Evolutionary conservation across 2,797 vertebrate species (phyloP).

Genomic region (Euphonia xanthogaster): DNA sequence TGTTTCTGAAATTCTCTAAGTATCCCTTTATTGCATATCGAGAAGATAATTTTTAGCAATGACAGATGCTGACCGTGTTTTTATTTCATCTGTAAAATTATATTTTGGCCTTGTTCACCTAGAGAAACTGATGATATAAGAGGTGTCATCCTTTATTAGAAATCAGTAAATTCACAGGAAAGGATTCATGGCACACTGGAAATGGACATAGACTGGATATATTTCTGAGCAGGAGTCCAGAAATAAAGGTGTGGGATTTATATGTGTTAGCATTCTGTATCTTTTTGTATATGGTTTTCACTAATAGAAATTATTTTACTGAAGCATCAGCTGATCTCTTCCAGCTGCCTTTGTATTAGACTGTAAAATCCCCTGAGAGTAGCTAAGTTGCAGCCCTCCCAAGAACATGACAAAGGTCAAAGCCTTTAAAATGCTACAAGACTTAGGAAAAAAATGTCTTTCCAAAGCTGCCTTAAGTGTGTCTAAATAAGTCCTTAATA

Average conservation of each 20-base stretch:
- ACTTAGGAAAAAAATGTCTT: neutral
- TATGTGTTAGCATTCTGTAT: neutral
- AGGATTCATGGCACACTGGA: neutral
- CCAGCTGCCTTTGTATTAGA: neutral
- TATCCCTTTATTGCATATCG: neutral
- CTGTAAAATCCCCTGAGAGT: neutral
- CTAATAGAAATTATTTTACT: neutral
- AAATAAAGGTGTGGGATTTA: neutral
- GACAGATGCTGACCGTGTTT: neutral
- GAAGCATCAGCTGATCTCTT: neutral
- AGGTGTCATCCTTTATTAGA: neutral
- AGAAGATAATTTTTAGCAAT: neutral
- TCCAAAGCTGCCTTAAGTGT: neutral
- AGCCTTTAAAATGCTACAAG: neutral
- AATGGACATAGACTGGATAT: neutral
- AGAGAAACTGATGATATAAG: neutral
- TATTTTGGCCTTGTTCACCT: neutral
- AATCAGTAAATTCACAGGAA: neutral
- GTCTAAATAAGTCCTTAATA: conserved; percentile 61
- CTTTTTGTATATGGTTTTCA: neutral
- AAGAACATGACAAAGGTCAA: neutral
- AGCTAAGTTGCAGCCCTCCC: neutral
- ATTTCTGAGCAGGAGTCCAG: neutral
- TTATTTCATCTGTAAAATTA: neutral
- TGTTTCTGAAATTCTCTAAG: neutral